Evolutionary conservation across 2,888 invertebrate species (phyloP), one percentile per base, ranked within the genome.

Genomic region (Drosophila neutralis): DNA sequence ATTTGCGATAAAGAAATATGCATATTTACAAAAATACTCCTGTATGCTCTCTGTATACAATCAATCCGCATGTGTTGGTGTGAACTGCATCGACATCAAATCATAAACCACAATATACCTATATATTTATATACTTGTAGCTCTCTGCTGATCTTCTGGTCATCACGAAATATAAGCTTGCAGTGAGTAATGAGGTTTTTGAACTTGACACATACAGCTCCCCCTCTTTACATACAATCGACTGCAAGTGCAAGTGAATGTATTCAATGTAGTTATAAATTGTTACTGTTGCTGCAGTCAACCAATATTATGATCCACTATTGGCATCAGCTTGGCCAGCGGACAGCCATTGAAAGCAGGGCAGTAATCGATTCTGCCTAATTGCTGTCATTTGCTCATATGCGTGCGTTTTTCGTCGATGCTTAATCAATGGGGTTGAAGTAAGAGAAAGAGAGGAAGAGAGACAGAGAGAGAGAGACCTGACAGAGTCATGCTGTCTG

Each of bases 1-100:
- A 85, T 85, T 68, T 87, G 88, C 87, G 83, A 86, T 86, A 89
- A 89, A 80, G 84, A 80, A 80, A 69, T 80, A 73, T 51, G 51
- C 56, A 57, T 51, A 24, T 45, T 45, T 8, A 57, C 54, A 63
- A 38, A 49, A 21, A 68, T 64, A 65, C 42, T 42, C 52, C 53
- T 52, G 36, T 42, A n/a, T 38, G n/a, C 15, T 1, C 27, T 15
- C 3, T 31, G 18, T 33, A 38, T 29, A 48, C 52, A 33, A 58
- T 57, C 29, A 33, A 49, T 33, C 3, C 53, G 51, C 13, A 45
- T 45, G 27, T 61, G 31, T 69, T 13, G 29, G 45, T 24, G 51
- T 54, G 53, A 21, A 56, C 21, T 72, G 78, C 67, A 68, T 78
- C 40, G 62, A 66, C 66, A 61, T 71, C 63, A 79, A 83, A 82